Conservation (phyloP, 2,888 invertebrate genomes). For the Napeogenes inachia region DNA sequence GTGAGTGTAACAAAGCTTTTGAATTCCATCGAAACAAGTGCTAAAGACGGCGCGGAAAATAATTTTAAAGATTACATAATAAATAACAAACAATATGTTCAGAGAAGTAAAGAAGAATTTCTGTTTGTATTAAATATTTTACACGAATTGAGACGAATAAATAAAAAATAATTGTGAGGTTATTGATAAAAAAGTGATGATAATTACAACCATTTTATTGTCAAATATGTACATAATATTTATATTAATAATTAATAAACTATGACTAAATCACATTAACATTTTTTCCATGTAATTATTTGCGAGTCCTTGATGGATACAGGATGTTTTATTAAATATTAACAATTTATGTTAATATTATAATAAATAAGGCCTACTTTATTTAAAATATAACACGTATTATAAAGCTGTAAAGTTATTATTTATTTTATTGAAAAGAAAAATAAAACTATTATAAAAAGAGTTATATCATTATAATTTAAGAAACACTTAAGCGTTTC, state of each 20-base stretch:
- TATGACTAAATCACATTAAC: too few relatives aligned
- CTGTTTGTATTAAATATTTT: conserved; percentile 44
- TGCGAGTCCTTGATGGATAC: too few relatives aligned
- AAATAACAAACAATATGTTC: conserved; percentile 36
- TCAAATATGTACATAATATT: background rate
- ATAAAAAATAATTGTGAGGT: background rate
- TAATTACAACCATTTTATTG: background rate
- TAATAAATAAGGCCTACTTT: too few relatives aligned
- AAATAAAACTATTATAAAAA: background rate
- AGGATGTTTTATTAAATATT: too few relatives aligned
- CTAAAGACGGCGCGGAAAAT: conserved; percentile 39
- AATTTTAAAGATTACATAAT: conserved; percentile 39
- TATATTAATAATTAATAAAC: too few relatives aligned
- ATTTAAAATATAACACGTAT: too few relatives aligned
- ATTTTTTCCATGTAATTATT: too few relatives aligned
- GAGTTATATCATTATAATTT: too few relatives aligned
- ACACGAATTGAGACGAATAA: conserved; percentile 30
- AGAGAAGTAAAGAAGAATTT: conserved; percentile 41
- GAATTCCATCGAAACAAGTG: conserved; percentile 45
- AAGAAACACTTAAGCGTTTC: too few relatives aligned
- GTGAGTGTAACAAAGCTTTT: conserved; percentile 43
- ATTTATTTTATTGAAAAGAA: background rate
- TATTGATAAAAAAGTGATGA: background rate
- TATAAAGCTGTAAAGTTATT: background rate
- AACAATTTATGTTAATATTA: too few relatives aligned